Base-by-base conservation (phyloP, 2,888 invertebrate genomes). In the Tetanocera ferruginea region DNA sequence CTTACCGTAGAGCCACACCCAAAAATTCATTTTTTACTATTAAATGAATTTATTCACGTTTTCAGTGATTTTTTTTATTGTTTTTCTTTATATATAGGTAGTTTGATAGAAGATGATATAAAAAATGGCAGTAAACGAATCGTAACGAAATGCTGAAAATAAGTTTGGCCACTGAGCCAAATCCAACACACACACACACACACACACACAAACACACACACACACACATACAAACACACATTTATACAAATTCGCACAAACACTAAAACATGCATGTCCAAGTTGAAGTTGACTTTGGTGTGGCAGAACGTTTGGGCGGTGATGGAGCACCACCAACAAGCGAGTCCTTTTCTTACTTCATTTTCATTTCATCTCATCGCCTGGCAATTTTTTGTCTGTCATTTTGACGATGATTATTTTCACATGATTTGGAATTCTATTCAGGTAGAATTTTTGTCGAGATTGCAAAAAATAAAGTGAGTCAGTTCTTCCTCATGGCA, bases 391-490 rank as follows among this genome's bases (percentile, higher is more conserved):
- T 70, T 79, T 73, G 43, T 69, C 51, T 67, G 67, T 69, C 73
- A 73, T 76, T 76, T 69, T n/a, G 74, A 62, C 62, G 76, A 43
- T 43, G 43, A 73, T 79, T 79, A 76, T 72, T 79, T 77, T 79
- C 82, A 78, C 70, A 70, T 78, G 78, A 78, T 78, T 75, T 75
- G 74, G 23, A 75, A 78, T 78, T 78, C 78, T 19, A 75, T 78
- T 52, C 78, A 78, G 78, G 78, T 77, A 77, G 77, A 67, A 77
- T 69, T 77, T 73, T 69, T 77, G 77, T 73, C 67, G 52, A 77
- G 73, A 77, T 77, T 77, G 69, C 77, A 52, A 49, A 77, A n/a
- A 77, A 73, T 74, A 74, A 77, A 77, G 51, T 67, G 73, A 77
- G 43, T 77, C n/a, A n/a, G n/a, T n/a, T n/a, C n/a, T n/a, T n/a